Percentiles rank a stretch among this genome's conserved stretches.
Evolutionary conservation across 2,888 invertebrate species (phyloP).

Genomic region (Palloptera scutellata): DNA sequence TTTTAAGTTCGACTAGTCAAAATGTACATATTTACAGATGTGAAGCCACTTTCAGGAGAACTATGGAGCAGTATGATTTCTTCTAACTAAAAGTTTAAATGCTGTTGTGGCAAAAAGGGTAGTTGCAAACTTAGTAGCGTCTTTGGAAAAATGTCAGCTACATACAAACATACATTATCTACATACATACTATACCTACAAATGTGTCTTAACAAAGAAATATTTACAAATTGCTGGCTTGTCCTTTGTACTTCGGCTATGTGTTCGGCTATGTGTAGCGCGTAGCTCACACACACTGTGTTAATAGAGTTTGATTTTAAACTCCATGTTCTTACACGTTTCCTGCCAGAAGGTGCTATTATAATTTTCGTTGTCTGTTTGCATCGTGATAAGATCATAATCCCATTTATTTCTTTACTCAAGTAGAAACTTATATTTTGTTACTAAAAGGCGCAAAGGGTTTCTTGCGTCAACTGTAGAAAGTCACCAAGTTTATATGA

Average conservation of each 20-base stretch:
- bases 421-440: slow-evolving; percentile 48
- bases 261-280: too few relatives aligned
- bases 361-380: slow-evolving; percentile 51
- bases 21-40: too few relatives aligned
- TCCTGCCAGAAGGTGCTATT: slow-evolving; percentile 59
- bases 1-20: neutral
- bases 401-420: slow-evolving; percentile 62
- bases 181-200: slow-evolving; percentile 43
- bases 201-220: slow-evolving; percentile 62
- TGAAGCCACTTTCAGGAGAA: too few relatives aligned
- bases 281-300: too few relatives aligned
- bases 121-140: neutral
- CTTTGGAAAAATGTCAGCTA: neutral
- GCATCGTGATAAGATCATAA: slow-evolving; percentile 64
- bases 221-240: slow-evolving; percentile 58
- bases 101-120: neutral
- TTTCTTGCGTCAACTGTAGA: slow-evolving; percentile 35
- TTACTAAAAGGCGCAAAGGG: slow-evolving; percentile 13
- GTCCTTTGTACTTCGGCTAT: slow-evolving; percentile 46
- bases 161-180: too few relatives aligned
- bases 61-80: too few relatives aligned
- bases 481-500: slow-evolving; percentile 17
- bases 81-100: too few relatives aligned
- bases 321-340: slow-evolving; percentile 33
- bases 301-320: slow-evolving; percentile 18